Base-by-base conservation (phyloP, 2,888 invertebrate genomes). In the Limenitis camilla region DNA sequence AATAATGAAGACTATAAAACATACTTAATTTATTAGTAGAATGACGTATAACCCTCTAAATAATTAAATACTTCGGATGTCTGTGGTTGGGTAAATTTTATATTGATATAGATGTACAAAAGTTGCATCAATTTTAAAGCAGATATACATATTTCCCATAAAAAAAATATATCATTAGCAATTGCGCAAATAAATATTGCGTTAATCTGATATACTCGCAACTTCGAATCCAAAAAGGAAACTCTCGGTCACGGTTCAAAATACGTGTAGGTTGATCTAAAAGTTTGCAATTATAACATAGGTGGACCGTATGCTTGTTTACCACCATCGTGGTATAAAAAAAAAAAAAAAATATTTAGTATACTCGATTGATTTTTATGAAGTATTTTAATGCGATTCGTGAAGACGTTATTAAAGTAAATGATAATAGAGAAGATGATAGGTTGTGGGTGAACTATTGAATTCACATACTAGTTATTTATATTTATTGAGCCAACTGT, bases 401-500 rank as follows among this genome's bases (percentile, higher is more conserved):
- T 49, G 28, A 38, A 35, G 30, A 39, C 42, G 40, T 40, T 29
- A 60, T 55, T 52, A 54, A 51, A 56, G 39, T 40, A 40, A 48
- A 52, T 56, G 55, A 45, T 54, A 57, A 58, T 52, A 42, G 38
- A 29, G 41, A 32, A 52, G 55, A 55, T 56, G 59, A 45, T 47
- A 56, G 46, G 58, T 74, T 70, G 77, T 78, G 72, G 72, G 72
- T 73, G 76, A 69, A 63, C 64, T 64, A 70, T 76, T 74, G 68
- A 74, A 74, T 77, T 72, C 68, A 73, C 68, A 73, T 80, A 71
- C 72, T 75, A 75, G 66, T 66, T 67, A 62, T 68, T 56, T 63
- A 53, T 59, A 62, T 53, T 59, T 48, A 67, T 67, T 73, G 78
- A 75, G 71, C 75, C 80, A 78, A 77, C 71, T 71, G 82, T 81